A percentile compares a stretch with the other conserved stretches of the same genome.
phyloP scores from a whole-genome alignment of 2,888 invertebrate genomes.

The Drosophila parthenogenetica region DNA sequence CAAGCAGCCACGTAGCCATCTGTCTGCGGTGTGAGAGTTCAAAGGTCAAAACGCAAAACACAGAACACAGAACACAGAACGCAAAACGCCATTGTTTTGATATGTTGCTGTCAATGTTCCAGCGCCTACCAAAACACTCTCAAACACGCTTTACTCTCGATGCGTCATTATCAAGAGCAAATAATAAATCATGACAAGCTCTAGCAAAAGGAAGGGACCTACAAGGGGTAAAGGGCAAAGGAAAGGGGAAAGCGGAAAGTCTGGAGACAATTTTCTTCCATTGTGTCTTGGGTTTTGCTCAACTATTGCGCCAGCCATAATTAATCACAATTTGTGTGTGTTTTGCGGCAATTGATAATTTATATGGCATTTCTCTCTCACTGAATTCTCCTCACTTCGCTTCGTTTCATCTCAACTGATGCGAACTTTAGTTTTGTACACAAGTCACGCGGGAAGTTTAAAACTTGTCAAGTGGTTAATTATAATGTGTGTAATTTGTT shows the following conservation, averaged over 20 bases:
- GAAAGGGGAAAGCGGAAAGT: background rate
- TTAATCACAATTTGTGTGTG: slow-evolving; percentile 75
- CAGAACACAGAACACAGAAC: too few species aligned
- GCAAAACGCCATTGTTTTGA: slow-evolving; percentile 74
- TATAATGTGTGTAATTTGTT: slow-evolving; percentile 40
- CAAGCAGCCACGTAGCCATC: slow-evolving; percentile 21
- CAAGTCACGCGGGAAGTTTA: slow-evolving; percentile 41
- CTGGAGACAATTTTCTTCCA: slow-evolving; percentile 45
- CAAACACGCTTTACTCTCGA: slow-evolving; percentile 28
- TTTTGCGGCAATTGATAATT: slow-evolving; percentile 74
- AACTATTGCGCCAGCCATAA: slow-evolving; percentile 62
- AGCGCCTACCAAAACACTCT: slow-evolving; percentile 35
- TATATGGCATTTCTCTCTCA: slow-evolving; percentile 49
- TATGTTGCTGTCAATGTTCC: slow-evolving; percentile 69
- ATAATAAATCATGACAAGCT: slow-evolving; percentile 74
- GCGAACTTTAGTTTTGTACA: slow-evolving; percentile 31
- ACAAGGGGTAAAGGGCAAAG: background rate
- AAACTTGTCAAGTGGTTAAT: slow-evolving; percentile 61
- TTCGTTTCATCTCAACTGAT: background rate
- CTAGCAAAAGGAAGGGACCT: slow-evolving; percentile 19
- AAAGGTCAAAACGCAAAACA: slow-evolving; percentile 70
- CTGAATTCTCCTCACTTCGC: slow-evolving; percentile 1
- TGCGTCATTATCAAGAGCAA: slow-evolving; percentile 77
- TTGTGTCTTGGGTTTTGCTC: slow-evolving; percentile 43
- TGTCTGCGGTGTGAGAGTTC: slow-evolving; percentile 35